Evolutionary conservation across 64 coral and sea anemone genomes (phyloP).

Genomic region (Exaiptasia diaphana): DNA sequence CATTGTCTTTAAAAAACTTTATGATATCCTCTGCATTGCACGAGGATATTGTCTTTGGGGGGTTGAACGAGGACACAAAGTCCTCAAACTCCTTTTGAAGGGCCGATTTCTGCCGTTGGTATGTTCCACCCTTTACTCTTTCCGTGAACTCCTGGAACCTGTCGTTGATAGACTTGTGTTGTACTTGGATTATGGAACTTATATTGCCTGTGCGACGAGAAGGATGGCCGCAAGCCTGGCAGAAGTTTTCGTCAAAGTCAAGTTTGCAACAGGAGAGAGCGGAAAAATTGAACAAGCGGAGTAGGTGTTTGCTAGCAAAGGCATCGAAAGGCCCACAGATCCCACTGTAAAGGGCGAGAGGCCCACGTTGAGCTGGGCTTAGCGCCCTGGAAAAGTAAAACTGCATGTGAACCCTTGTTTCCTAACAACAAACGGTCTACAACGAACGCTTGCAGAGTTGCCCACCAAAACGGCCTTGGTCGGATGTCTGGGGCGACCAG

Average conservation of each 20-base stretch:
- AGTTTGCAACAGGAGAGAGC: neutral
- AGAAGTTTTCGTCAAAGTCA: conserved; percentile 3
- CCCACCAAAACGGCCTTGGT: conserved; percentile 7
- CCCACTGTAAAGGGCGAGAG: conserved; percentile 9
- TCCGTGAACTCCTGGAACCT: neutral
- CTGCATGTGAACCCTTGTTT: neutral
- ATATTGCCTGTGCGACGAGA: neutral
- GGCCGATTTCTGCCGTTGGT: conserved; percentile 20
- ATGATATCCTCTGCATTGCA: conserved; percentile 32
- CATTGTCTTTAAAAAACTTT: conserved; percentile 10
- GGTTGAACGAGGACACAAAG: neutral
- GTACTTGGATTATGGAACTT: neutral
- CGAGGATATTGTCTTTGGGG: neutral
- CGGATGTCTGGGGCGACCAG: neutral
- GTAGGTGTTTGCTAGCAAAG: neutral
- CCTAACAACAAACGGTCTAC: conserved; percentile 14
- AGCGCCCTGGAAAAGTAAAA: neutral
- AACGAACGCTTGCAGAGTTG: neutral
- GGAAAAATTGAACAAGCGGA: neutral
- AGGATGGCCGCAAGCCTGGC: conserved; percentile 2
- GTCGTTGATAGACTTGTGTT: neutral
- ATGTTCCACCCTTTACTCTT: neutral
- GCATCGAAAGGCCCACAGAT: conserved; percentile 12
- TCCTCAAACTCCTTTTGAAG: neutral
- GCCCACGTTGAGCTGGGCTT: neutral